A percentile compares a stretch with the other conserved stretches of the same genome.
Evolutionary conservation across 2,888 invertebrate species (phyloP).

Genomic region (Limnephilus rhombicus): DNA sequence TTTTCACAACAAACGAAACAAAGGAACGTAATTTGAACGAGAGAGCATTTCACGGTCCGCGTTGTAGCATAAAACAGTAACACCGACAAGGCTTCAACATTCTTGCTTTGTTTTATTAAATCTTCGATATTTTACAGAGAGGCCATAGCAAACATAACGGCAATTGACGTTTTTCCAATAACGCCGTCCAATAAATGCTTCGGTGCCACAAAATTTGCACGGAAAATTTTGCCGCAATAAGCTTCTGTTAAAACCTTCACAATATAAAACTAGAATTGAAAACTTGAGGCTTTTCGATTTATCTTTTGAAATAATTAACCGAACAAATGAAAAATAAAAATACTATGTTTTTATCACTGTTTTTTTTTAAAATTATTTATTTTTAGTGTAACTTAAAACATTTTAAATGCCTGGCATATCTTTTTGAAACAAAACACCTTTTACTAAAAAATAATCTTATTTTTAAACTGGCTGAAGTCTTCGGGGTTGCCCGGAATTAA

Average conservation of each 20-base stretch:
- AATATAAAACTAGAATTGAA: not conserved
- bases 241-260: not conserved
- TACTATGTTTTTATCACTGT: not conserved
- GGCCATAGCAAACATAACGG: slow-evolving; percentile 28
- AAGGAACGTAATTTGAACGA: no score
- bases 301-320: not conserved
- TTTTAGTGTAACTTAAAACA: not conserved
- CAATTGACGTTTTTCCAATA: slow-evolving; percentile 49
- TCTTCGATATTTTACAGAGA: slow-evolving; percentile 22
- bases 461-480: no score
- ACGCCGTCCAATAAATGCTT: slow-evolving; percentile 35
- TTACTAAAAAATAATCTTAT: no score
- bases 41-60: not conserved
- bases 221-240: slow-evolving; percentile 20
- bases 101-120: slow-evolving; percentile 37
- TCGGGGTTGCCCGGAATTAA: no score
- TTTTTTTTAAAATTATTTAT: not conserved
- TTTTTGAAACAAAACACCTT: no score
- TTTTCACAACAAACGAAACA: not conserved
- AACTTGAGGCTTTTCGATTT: not conserved
- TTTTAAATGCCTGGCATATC: no score
- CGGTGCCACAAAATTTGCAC: slow-evolving; percentile 11
- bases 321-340: not conserved
- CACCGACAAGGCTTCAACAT: slow-evolving; percentile 24
- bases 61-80: not conserved